Conservation (phyloP, 2,797 vertebrate genomes). For the Falco columbarius region DNA sequence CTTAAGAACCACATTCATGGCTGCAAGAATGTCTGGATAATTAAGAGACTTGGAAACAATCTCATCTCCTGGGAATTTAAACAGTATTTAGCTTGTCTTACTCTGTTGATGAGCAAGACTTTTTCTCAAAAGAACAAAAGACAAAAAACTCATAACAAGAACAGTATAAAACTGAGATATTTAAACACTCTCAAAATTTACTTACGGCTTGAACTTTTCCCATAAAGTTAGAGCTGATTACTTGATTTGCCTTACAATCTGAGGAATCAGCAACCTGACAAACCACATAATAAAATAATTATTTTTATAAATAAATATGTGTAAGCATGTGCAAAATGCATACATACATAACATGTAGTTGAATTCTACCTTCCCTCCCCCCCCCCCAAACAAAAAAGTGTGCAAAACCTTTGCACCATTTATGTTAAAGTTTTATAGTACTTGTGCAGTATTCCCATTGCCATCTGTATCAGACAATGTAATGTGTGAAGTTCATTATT, state of each 20-base stretch:
- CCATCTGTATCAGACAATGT: not conserved
- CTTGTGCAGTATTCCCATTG: not conserved
- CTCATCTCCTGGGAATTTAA: slow-evolving; percentile 19
- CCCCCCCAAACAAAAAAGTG: not conserved
- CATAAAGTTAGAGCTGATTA: not conserved
- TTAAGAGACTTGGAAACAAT: slow-evolving; percentile 30
- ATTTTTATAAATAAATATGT: not conserved
- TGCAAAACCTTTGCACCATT: not conserved
- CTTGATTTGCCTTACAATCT: not conserved
- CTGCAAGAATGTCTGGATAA: slow-evolving; percentile 26
- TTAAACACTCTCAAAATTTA: not conserved
- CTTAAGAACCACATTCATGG: slow-evolving; percentile 30
- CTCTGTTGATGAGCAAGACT: not conserved
- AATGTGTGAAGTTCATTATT: not conserved
- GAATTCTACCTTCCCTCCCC: not conserved
- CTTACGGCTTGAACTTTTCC: not conserved
- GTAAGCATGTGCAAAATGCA: not conserved
- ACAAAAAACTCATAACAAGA: not conserved
- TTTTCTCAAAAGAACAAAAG: not conserved
- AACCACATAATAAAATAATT: not conserved
- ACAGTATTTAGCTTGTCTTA: not conserved
- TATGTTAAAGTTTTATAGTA: not conserved
- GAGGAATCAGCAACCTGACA: not conserved
- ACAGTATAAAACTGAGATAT: not conserved
- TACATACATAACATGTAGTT: not conserved